Conservation (phyloP, 2,888 invertebrate genomes). For the Chrysopilus asiliformis region DNA sequence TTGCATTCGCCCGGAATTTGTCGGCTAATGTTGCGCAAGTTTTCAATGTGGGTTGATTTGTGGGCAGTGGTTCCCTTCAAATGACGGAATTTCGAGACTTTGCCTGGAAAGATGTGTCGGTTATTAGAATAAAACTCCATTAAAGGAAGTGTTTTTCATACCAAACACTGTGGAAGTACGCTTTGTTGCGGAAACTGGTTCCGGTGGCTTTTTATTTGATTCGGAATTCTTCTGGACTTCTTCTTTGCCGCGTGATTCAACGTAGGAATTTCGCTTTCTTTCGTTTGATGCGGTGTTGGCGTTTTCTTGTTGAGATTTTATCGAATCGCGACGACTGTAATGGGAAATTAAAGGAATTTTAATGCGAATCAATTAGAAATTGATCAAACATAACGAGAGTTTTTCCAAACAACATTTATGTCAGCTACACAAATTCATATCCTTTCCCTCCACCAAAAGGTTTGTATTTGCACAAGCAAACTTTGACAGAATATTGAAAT, state of each 20-base stretch:
- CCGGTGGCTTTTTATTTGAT: slow-evolving; percentile 8
- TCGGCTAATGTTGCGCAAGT: slow-evolving; percentile 76
- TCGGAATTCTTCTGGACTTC: slow-evolving; percentile 8
- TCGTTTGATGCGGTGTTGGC: slow-evolving; percentile 18
- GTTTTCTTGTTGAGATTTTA: slow-evolving; percentile 38
- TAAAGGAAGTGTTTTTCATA: background rate
- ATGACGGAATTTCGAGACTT: slow-evolving; percentile 86
- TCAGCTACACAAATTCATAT: too few relatives aligned
- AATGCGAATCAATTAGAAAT: background rate
- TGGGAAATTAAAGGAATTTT: background rate
- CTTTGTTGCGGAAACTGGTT: slow-evolving; percentile 49
- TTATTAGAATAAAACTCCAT: slow-evolving; percentile 1
- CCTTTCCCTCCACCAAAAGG: too few relatives aligned
- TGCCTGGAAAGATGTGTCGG: slow-evolving; percentile 36
- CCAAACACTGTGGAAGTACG: slow-evolving; percentile 78
- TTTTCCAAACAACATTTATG: too few relatives aligned
- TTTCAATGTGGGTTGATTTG: slow-evolving; percentile 84
- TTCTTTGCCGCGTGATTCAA: slow-evolving; percentile 18
- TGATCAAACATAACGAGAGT: background rate
- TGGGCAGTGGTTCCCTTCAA: slow-evolving; percentile 82
- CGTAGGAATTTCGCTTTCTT: slow-evolving; percentile 29
- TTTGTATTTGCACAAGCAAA: too few relatives aligned
- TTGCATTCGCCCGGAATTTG: slow-evolving; percentile 92
- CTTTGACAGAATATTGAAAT: too few relatives aligned
- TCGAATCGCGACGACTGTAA: slow-evolving; percentile 51